Evolutionary conservation across 2,113 vertebrate species (phyloP).

Genomic region (Stomatorhinus ivindoensis): DNA sequence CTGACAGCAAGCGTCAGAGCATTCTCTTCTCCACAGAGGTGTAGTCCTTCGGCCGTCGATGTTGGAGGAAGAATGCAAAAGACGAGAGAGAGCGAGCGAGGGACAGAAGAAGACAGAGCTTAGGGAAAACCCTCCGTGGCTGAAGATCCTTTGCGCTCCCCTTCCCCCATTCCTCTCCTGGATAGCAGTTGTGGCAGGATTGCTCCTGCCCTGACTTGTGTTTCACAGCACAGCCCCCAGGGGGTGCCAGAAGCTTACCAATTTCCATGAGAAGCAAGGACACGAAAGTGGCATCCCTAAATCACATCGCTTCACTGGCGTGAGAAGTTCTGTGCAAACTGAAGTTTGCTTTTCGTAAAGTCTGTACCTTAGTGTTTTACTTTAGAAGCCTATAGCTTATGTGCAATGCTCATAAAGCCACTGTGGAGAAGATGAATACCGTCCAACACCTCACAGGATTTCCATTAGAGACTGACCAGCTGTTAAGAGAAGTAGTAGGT

Average conservation of each 20-base stretch:
- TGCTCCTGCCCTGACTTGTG: constrained; percentile 17
- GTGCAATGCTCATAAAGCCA: not conserved
- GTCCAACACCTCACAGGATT: not conserved
- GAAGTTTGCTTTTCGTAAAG: not conserved
- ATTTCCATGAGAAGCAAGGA: constrained; percentile 2
- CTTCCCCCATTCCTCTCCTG: constrained; percentile 20
- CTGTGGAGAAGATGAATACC: not conserved
- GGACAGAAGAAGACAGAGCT: constrained; percentile 20
- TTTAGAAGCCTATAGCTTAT: constrained; percentile 26
- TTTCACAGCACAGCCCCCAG: constrained; percentile 34
- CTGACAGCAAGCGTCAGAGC: constrained; percentile 95
- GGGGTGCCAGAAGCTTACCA: constrained; percentile 33
- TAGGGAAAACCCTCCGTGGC: constrained; percentile 46
- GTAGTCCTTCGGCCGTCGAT: constrained; percentile 43
- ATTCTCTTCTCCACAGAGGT: constrained; percentile 97
- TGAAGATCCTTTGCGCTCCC: constrained; percentile 15
- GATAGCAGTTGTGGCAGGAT: constrained; percentile 24
- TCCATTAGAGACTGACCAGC: not conserved
- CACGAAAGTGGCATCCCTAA: constrained; percentile 19
- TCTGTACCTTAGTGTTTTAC: constrained; percentile 1
- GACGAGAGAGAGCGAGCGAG: constrained; percentile 11
- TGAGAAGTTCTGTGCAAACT: constrained; percentile 26
- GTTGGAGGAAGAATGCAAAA: not conserved
- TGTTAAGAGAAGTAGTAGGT: not conserved
- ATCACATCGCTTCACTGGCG: constrained; percentile 5